Base-by-base conservation (phyloP, 2,888 invertebrate genomes). In the Endotricha flammealis region DNA sequence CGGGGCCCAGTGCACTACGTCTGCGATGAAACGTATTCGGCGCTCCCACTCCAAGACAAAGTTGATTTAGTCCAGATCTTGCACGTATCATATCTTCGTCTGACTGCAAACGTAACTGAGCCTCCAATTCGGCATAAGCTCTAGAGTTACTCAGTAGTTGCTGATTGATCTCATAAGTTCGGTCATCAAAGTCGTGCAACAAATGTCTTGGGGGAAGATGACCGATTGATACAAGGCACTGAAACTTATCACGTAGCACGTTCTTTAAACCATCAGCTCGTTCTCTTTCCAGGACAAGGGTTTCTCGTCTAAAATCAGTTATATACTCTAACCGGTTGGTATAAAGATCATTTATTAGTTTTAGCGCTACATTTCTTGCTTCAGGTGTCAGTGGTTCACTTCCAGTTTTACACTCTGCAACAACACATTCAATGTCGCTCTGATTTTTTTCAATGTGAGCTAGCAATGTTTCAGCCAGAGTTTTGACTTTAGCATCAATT, bases 161-260 rank as follows among this genome's bases (percentile, higher is more conserved):
- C 43, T 82, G 77, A 51, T 83, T 83, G 3, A 77, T 62, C 34
- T 72, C 73, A 44, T 74, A 79, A n/a, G 68, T 66, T 12, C 53
- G 64, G 32, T 71, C 62, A 54, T 83, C 82, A 42, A 82, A 80
- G 28, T 78, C 69, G 31, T 78, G 70, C 8, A 82, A 43, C 32
- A 82, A 50, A 10, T 73, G 64, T 50, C 67, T 71, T 0, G 77
- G 78, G 12, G 72, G 44, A 38, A 42, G 52, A 35, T 74, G 64
- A 2, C 73, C 81, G 31, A 74, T 46, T 13, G 52, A 45, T 9
- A 82, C 51, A 2, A 78, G 47, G 7, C 53, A 57, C 35, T 73
- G 72, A 44, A 81, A 83, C 30, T 79, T 46, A 27, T 67, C 56
- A 24, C 71, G 67, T 8, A 83, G 45, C n/a, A 75, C 34, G 9